Percentiles rank a stretch among this genome's conserved stretches.
phyloP scores from a whole-genome alignment of 2,888 invertebrate species.

The Dryobota labecula region DNA sequence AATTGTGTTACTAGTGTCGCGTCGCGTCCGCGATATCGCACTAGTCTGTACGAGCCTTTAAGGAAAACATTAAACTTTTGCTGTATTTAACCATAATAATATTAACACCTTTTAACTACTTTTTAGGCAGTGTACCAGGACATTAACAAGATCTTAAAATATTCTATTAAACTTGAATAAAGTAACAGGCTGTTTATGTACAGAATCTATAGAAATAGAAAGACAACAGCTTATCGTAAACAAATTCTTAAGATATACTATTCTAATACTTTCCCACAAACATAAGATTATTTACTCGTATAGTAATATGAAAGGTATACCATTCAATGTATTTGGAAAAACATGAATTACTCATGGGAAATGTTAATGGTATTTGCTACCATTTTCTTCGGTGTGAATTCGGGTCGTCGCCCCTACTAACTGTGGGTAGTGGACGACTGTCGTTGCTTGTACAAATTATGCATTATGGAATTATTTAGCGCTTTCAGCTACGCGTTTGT shows the following conservation, averaged over 20 bases:
- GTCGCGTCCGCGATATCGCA: no score
- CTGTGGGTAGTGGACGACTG: conserved; percentile 20
- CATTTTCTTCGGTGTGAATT: conserved; percentile 73
- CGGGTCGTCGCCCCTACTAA: conserved; percentile 67
- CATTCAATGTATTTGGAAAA: conserved; percentile 73
- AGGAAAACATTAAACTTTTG: conserved; percentile 4
- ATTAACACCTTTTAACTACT: background rate
- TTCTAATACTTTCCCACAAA: conserved; percentile 32
- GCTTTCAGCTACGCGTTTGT: conserved; percentile 2
- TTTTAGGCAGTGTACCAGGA: background rate
- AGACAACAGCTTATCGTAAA: conserved; percentile 8
- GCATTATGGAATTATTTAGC: conserved; percentile 48
- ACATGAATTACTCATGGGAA: conserved; percentile 80
- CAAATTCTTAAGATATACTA: conserved; percentile 6
- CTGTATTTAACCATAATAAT: background rate
- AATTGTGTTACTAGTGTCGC: no score
- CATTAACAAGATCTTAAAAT: background rate
- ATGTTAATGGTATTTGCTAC: conserved; percentile 78
- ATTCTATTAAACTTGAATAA: background rate
- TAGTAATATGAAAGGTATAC: conserved; percentile 45
- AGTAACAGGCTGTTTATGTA: no score
- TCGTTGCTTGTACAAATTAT: conserved; percentile 41
- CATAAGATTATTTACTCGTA: conserved; percentile 43
- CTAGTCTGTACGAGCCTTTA: no score
- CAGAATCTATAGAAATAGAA: background rate